Base-by-base conservation (phyloP, 2,113 vertebrate genomes). In the Gorilla gorilla region DNA sequence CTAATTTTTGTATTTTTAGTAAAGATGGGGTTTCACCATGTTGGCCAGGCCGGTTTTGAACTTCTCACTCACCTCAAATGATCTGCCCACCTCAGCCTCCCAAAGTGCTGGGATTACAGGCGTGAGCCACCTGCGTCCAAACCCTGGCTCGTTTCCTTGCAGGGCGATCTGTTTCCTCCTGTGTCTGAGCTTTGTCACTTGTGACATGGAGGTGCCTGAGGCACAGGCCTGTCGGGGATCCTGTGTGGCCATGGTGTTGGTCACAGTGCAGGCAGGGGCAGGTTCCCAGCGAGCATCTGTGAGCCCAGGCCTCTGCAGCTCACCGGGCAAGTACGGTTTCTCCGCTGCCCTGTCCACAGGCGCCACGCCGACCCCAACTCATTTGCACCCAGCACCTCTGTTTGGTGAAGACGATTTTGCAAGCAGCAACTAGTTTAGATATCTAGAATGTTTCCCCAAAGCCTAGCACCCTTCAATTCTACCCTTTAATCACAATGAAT, bases 261-360 rank as follows among this genome's bases (percentile, higher is more conserved):
- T 23, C 5, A 45, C 38, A 48, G 72, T 3, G 5, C 8, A 13
- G 40, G 1, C 0, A 1, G 25, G 0, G 5, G 27, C 1, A 13
- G 3, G 73, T 45, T 35, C 80, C 43, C 25, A 5, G 70, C 5
- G 0, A 40, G 59, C 16, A 22, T 59, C 40, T 20, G 50, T 16
- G 57, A 13, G 40, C 18, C 20, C 50, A 35, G 30, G 70, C 45
- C 6, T 38, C 79, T 3, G 11, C 8, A 23, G 35, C n/a, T 8
- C 2, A 0, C 50, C 1, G 16, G 5, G 38, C 2, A 6, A 22
- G 45, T 9, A 17, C 57, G 27, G 14, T n/a, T 32, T 52, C 72
- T 55, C 18, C 5, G 27, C n/a, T 1, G 0, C 2, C 35, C 55
- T 43, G 14, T 70, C n/a, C 66, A 13, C 9, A n/a, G 59, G 66